Conservation (phyloP, 2,888 invertebrate genomes). For the Epinotia brunnichana region DNA sequence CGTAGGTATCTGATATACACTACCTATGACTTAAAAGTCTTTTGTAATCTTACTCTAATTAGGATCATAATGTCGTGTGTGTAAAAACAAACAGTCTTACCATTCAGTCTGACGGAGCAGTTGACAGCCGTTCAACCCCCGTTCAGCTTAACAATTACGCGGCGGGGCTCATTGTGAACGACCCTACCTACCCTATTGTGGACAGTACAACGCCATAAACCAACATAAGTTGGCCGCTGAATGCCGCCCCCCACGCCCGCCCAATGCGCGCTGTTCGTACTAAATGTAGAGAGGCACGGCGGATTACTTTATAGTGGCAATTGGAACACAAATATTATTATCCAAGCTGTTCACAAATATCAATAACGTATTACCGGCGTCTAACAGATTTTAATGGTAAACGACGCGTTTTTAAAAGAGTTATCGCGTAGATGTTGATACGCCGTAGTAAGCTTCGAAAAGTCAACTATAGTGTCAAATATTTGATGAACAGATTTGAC, state of each 20-base stretch:
- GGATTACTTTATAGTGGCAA: constrained; percentile 64
- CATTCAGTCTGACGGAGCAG: constrained; percentile 74
- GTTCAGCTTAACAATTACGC: constrained; percentile 82
- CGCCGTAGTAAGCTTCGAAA: constrained; percentile 11
- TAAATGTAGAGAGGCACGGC: constrained; percentile 51
- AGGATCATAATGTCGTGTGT: constrained; percentile 32
- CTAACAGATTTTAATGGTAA: constrained; percentile 80
- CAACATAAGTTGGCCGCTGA: constrained; percentile 57
- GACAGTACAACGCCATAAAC: constrained; percentile 67
- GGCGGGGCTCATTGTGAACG: constrained; percentile 78
- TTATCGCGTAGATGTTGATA: constrained; percentile 62
- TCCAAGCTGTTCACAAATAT: constrained; percentile 82
- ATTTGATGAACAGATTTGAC: constrained; percentile 19
- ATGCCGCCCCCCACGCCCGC: constrained; percentile 52
- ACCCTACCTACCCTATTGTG: constrained; percentile 81
- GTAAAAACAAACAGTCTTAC: constrained; percentile 50
- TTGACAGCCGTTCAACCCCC: constrained; percentile 82
- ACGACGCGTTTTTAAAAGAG: constrained; percentile 64
- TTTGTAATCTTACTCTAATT: constrained; percentile 30
- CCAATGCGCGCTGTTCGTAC: constrained; percentile 45
- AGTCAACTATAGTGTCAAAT: constrained; percentile 26
- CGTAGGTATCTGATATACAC: neutral
- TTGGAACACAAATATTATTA: constrained; percentile 81
- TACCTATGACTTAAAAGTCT: neutral
- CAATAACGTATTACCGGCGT: constrained; percentile 82